Conservation (phyloP, 2,888 invertebrate species). For the Perdita meconis region DNA sequence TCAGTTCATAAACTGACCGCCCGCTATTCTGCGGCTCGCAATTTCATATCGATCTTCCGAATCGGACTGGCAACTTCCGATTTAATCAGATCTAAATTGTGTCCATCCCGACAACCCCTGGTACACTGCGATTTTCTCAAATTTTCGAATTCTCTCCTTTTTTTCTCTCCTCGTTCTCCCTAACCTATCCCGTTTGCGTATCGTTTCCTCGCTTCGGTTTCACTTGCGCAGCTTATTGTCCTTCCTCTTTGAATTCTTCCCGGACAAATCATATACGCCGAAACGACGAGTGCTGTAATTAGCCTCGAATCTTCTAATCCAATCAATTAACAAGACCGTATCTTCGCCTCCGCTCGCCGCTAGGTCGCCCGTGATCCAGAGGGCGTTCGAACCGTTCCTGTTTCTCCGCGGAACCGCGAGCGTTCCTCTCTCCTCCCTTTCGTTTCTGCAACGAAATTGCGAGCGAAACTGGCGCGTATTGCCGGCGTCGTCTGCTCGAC, state of each 20-base stretch:
- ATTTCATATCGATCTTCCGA: slow-evolving; percentile 46
- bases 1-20: slow-evolving; percentile 31
- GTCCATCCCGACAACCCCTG: slow-evolving; percentile 28
- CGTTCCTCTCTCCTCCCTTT: neutral
- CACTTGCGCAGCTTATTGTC: slow-evolving; percentile 21
- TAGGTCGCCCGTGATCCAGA: slow-evolving; percentile 23
- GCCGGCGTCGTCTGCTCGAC: slow-evolving; percentile 65
- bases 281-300: too few relatives aligned
- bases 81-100: slow-evolving; percentile 18
- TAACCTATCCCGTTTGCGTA: slow-evolving; percentile 37
- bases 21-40: slow-evolving; percentile 20
- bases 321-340: slow-evolving; percentile 9
- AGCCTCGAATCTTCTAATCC: neutral
- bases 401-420: slow-evolving; percentile 8
- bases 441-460: slow-evolving; percentile 30
- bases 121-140: neutral
- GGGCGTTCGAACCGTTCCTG: slow-evolving; percentile 20
- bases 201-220: slow-evolving; percentile 8
- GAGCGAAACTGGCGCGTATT: slow-evolving; percentile 50
- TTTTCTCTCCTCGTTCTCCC: slow-evolving; percentile 41
- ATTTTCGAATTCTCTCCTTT: slow-evolving; percentile 8
- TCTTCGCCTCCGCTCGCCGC: neutral
- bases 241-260: slow-evolving; percentile 26
- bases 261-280: too few relatives aligned
- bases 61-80: slow-evolving; percentile 29